Evolutionary conservation across 2,113 vertebrate species (phyloP), one percentile per base, ranked within the genome.

Genomic region (Numida meleagris): DNA sequence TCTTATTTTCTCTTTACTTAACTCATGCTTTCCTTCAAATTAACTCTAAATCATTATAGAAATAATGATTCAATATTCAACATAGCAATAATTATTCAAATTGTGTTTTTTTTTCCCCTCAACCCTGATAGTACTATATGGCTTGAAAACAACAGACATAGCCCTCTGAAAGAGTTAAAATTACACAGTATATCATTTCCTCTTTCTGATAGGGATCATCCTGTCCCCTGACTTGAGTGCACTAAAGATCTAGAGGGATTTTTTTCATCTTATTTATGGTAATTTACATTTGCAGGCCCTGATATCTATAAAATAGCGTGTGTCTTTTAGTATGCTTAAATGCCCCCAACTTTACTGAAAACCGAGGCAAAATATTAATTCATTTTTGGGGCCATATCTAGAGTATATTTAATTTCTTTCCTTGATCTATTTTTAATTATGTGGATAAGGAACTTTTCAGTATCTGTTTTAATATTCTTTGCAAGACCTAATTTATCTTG

Each of bases 341-440:
- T 86, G 15, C 12, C 46, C 20, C 89, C 24, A 74, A 80, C 68
- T 96, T 88, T 46, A 66, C 48, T 82, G 67, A 93, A 93, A 91
- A 85, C 14, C 55, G 29, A 90, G 33, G 42, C 31, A 94, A 90
- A 86, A 88, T 63, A 77, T 71, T 94, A 91, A 88, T 77, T 90
- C 76, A 88, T 21, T 86, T 93, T 94, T 80, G 36, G 48, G 59
- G 59, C 42, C 14, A 59, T 86, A 67, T 80, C 75, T 88, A 88
- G 59, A 90, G 85, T 77, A 51, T 46, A 83, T 88, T 94, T 92
- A 93, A 88, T 83, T 50, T 83, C 31, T 90, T 83, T 59, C 61
- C 65, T 96, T 94, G 72, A 93, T 95, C 72, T 95, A 77, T 94
- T 93, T 96, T 93, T 96, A 95, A 94, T 95, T 90, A 91, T 74